These are phyloP conservation scores for Motacilla tschutschensis DNA, from an alignment of 2,113 vertebrate species.

Conservation along the genomic window DNA sequence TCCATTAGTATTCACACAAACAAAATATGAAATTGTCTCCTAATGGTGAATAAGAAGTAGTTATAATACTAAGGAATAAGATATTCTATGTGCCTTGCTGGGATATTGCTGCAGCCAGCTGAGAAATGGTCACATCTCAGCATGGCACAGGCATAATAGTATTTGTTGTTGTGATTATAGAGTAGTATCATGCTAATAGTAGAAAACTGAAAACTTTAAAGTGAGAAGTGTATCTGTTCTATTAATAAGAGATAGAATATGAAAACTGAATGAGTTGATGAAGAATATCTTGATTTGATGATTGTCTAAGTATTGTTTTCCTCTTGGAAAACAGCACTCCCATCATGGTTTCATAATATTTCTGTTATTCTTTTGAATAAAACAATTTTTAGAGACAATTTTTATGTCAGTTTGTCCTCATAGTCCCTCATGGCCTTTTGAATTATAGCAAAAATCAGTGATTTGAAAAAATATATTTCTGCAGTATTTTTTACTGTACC, in stretches of 20 bases:
- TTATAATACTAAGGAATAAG: constrained; percentile 1
- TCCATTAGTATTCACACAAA: background rate
- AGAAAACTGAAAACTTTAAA: background rate
- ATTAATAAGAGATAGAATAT: background rate
- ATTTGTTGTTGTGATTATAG: constrained; percentile 13
- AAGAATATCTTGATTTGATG: background rate
- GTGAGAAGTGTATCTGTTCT: background rate
- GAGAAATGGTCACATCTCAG: constrained; percentile 28
- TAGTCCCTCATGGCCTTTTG: background rate
- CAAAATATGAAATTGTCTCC: background rate
- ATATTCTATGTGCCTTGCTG: constrained; percentile 7
- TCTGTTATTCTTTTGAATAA: background rate
- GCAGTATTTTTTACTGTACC: background rate
- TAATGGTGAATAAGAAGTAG: constrained; percentile 2
- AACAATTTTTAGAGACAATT: background rate
- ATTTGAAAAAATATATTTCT: background rate
- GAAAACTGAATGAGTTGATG: background rate
- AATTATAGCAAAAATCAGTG: background rate
- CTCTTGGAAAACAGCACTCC: background rate
- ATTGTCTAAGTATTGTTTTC: background rate
- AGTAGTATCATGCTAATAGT: background rate
- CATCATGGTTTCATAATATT: background rate
- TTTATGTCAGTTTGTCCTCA: background rate
- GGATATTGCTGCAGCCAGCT: constrained; percentile 3
- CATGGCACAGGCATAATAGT: background rate